Percentiles rank a stretch among this genome's conserved stretches.
phyloP scores from a whole-genome alignment of 2,113 vertebrate genomes.

The Probosciger aterrimus region DNA sequence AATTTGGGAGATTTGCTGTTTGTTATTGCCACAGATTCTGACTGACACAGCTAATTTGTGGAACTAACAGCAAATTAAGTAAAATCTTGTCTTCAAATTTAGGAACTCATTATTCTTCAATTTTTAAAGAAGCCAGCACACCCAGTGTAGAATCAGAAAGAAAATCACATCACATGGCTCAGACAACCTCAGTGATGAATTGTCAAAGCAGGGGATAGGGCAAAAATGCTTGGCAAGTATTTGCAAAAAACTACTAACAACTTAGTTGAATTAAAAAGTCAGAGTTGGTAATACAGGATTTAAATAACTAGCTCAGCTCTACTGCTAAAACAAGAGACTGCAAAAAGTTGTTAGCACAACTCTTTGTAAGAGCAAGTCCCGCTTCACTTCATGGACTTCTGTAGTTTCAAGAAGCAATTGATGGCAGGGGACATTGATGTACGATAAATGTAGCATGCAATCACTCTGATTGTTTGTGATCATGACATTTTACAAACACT shows the following conservation, averaged over 20 bases:
- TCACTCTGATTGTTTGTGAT: constrained; percentile 65
- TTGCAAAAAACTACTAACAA: background rate
- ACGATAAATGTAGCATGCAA: constrained; percentile 65
- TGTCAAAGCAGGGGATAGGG: background rate
- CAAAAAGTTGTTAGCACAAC: background rate
- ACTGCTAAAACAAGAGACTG: background rate
- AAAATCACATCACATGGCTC: background rate
- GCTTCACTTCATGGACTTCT: background rate
- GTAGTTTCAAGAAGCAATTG: constrained; percentile 3
- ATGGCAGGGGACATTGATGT: constrained; percentile 36
- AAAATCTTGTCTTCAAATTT: background rate
- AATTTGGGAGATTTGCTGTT: background rate
- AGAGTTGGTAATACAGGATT: background rate
- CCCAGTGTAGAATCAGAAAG: background rate
- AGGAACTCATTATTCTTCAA: background rate
- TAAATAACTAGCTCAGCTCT: background rate
- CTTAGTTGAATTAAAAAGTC: background rate
- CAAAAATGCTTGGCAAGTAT: background rate
- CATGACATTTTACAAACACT: constrained; percentile 69
- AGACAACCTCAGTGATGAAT: background rate
- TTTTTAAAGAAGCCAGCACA: background rate
- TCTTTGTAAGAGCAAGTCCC: background rate
- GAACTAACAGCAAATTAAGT: background rate
- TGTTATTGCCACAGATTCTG: background rate
- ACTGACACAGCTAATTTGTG: background rate